Evolutionary conservation across 2,113 vertebrate genomes (phyloP), one percentile per base, ranked within the genome.

Genomic region (Syngnathoides biaculeatus): DNA sequence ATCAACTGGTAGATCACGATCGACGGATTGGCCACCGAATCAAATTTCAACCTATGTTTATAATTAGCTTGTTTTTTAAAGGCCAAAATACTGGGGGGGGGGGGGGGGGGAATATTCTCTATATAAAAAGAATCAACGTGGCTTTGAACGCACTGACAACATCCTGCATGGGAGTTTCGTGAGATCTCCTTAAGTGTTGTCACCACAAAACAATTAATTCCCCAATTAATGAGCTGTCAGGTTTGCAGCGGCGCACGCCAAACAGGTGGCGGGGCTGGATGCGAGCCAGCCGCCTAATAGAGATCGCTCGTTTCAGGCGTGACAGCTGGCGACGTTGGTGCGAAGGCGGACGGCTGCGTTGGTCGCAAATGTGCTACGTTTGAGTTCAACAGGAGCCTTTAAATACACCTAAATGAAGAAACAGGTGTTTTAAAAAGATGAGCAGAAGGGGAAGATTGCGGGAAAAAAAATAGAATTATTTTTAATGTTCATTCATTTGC

Each of bases 251-350:
- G 52, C 55, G 55, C 15, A 15, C 17, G 55, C 14, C 55, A 57
- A 26, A 57, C 55, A 57, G 55, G 55, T 57, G 55, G 55, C 15
- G 14, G 9, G 55, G 7, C 26, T 57, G 55, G 55, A 57, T 27
- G 55, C 24, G 24, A 26, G 55, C 55, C 55, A 56, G 53, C 13
- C 53, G 53, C 53, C 52, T 55, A 55, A 55, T 55, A 55, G 52
- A 55, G 52, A 55, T 55, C 22, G 52, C 52, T 55, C n/a, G 22
- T 26, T 5, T 55, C 26, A 26, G 55, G 14, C 15, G 24, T 30
- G 26, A 57, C 55, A 57, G 55, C 55, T 30, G 55, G 55, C 55
- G 6, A 30, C 55, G 55, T 14, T 8, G 24, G 22, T n/a, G 52
- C 22, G 22, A 26, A 53, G 50, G 2, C 50, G 52, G 52, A n/a